Base-by-base conservation (phyloP, 2,797 vertebrate genomes). In the Pogonophryne albipinna region DNA sequence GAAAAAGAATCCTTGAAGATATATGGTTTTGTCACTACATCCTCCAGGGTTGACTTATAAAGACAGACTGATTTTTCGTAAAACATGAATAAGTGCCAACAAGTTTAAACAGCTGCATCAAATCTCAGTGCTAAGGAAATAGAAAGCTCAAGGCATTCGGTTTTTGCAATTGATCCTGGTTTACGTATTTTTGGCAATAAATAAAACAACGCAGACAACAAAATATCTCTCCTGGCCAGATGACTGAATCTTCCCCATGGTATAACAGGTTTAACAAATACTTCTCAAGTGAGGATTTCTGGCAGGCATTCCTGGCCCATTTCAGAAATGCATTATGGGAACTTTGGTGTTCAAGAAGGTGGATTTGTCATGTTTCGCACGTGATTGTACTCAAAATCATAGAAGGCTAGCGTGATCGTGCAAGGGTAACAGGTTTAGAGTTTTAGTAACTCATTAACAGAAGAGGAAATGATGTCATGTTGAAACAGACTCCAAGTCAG, bases 1-100 rank as follows among this genome's bases (percentile, higher is more conserved):
- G 56, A 53, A 56, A n/a, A 23, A 27, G 50, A 52, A 71, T 64
- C 46, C 46, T 16, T 38, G 1, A 59, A 47, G 68, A 41, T 62
- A 15, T 6, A 41, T 53, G 2, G 8, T 16, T 59, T 58, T 6
- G 20, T 64, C 34, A 13, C 6, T 4, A 55, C 19, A 55, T 51
- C 46, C 49, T 23, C 3, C 34, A 10, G 41, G 20, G 53, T 45
- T 34, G 19, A 64, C 34, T 63, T 15, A 47, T 62, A 31, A 58
- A 62, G 15, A 41, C n/a, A 23, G 44, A 47, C 2, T 14, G 15
- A 66, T 20, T 10, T 68, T 20, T 23, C 45, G 51, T 49, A 42
- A 11, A 27, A 77, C 1, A 59, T 27, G 11, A 59, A n/a, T 7
- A 17, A 78, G 41, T 49, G 14, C 19, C 17, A 59, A 2, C 34